These are phyloP conservation scores for Odontocolon sp. DNA, from an alignment of 2,888 invertebrate genomes.

Conservation along the genomic window DNA sequence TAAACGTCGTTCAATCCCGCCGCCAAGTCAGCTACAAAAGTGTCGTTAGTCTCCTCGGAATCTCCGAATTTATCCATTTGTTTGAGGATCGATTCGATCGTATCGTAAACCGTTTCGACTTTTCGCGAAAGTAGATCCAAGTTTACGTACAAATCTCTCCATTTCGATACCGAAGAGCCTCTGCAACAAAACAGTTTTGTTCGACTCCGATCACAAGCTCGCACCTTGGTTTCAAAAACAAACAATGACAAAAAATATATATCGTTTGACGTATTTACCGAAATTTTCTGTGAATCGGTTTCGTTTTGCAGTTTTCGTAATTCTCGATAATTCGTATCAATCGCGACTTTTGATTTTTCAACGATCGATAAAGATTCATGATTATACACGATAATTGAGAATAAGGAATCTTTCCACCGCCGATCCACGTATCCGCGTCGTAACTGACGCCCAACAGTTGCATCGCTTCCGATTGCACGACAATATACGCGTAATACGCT, in stretches of 20 bases:
- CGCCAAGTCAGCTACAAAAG: slow-evolving; percentile 51
- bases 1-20: slow-evolving; percentile 68
- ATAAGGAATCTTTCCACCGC: slow-evolving; percentile 60
- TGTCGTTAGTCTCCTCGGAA: slow-evolving; percentile 49
- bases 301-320: slow-evolving; percentile 66
- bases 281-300: slow-evolving; percentile 64
- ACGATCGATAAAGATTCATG: slow-evolving; percentile 57
- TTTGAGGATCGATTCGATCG: slow-evolving; percentile 69
- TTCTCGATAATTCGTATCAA: slow-evolving; percentile 64
- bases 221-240: too few relatives aligned
- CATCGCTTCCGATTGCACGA: slow-evolving; percentile 77
- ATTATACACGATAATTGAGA: slow-evolving; percentile 65
- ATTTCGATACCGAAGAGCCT: slow-evolving; percentile 66
- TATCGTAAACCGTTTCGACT: slow-evolving; percentile 71
- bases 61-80: slow-evolving; percentile 68
- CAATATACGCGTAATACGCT: slow-evolving; percentile 74
- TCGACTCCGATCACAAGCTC: too few relatives aligned
- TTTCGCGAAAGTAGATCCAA: slow-evolving; percentile 75
- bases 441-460: slow-evolving; percentile 72
- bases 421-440: slow-evolving; percentile 59
- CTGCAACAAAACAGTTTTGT: slow-evolving; percentile 60
- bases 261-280: slow-evolving; percentile 57
- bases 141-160: slow-evolving; percentile 75
- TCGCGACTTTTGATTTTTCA: slow-evolving; percentile 62
- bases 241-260: background rate